Evolutionary conservation across 1,140 invertebrate species (phyloP).

Genomic region (Tetragonula clypearis): DNA sequence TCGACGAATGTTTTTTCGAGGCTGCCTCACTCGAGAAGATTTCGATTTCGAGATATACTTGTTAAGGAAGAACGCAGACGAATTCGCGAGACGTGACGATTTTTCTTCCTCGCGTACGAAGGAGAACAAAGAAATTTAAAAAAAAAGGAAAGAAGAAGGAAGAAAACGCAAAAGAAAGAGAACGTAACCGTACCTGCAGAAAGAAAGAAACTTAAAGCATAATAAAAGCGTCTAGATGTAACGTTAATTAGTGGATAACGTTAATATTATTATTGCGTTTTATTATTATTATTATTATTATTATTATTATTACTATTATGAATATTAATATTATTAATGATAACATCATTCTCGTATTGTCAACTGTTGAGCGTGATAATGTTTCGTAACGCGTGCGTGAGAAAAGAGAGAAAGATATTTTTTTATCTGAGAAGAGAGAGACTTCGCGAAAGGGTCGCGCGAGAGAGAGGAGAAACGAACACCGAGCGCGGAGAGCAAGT

Average conservation of each 20-base stretch:
- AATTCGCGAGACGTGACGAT: neutral
- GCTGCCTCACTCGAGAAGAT: neutral
- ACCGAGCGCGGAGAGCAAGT: slow-evolving; percentile 12
- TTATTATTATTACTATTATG: slow-evolving; percentile 36
- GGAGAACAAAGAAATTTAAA: neutral
- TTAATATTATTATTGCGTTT: slow-evolving; percentile 67
- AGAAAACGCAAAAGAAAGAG: neutral
- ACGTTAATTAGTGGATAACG: slow-evolving; percentile 70
- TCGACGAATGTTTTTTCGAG: too few species aligned
- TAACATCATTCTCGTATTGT: slow-evolving; percentile 29
- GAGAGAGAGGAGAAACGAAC: neutral
- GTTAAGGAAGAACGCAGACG: neutral
- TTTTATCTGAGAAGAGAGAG: slow-evolving; percentile 46
- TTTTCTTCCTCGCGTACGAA: neutral
- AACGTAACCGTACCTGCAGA: slow-evolving; percentile 63
- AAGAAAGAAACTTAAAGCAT: slow-evolving; percentile 63
- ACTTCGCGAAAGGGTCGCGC: slow-evolving; percentile 2
- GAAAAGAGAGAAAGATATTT: slow-evolving; percentile 53
- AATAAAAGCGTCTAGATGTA: slow-evolving; percentile 65
- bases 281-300: slow-evolving; percentile 60
- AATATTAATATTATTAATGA: slow-evolving; percentile 25
- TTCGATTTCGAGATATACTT: neutral
- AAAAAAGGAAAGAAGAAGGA: neutral
- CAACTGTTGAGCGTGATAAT: slow-evolving; percentile 31
- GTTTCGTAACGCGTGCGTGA: slow-evolving; percentile 24